Evolutionary conservation across 2,888 invertebrate genomes (phyloP), one percentile per base, ranked within the genome.

Genomic region (Oeneis ivallda): DNA sequence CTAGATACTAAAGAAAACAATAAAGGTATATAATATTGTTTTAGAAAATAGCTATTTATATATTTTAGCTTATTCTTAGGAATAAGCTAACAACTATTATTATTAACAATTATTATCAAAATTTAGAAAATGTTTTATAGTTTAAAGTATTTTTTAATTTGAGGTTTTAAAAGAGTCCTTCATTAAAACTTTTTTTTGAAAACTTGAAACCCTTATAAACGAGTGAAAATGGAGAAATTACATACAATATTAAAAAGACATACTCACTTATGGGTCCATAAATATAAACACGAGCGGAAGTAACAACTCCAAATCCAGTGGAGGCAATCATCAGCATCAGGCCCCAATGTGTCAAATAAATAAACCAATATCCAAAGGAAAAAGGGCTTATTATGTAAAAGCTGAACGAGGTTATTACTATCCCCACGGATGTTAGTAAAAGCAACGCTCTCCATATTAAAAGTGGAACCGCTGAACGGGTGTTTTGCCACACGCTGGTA

Each of bases 341-440:
- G 7, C 93, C 93, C 93, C 93, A 93, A 75, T 93, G 92, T 13
- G 93, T 93, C 49, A 93, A 81, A 74, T 92, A 93, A 73, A 93
- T 92, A 69, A 88, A 88, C 93, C 93, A 93, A 69, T 73, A 88
- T 1, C 74, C 74, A 17, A 79, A 69, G 8, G 72, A 62, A 64
- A 75, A 73, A 7, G 81, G 80, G 60, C 75, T 75, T 53, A 77
- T 17, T 15, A 81, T 79, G 72, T 90, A 89, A 62, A 80, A 77
- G 64, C 79, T 79, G 15, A 80, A 70, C 41, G 91, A 92, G 52
- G 83, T 72, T 45, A 89, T 67, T 66, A 86, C 78, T 69, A 89
- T 86, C 2, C 79, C 83, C 34, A 90, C 32, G 15, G 87, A 80
- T 1, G 79, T 69, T 11, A 89, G 76, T 70, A 89, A 86, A 64